Conservation (phyloP, 2,113 vertebrate genomes). For the Galbula dea region DNA sequence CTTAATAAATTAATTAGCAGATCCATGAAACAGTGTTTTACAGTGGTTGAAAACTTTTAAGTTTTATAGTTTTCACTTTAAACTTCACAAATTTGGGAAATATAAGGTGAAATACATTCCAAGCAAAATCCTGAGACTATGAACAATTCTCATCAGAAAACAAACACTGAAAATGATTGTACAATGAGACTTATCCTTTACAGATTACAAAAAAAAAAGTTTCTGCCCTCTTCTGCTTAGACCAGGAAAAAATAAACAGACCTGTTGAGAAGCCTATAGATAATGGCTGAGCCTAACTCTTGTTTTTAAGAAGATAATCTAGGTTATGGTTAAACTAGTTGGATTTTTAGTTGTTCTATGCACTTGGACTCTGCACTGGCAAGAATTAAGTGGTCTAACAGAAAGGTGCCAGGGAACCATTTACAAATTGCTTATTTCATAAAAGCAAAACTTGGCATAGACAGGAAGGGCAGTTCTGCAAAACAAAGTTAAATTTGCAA, state of each 20-base stretch:
- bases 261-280: not conserved
- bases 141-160: not conserved
- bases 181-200: accelerated
- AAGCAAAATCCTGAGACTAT: not conserved
- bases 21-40: not conserved
- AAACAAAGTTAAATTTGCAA: not conserved
- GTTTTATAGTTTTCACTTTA: not conserved
- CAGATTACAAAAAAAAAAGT: not conserved
- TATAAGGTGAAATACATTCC: not conserved
- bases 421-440: not conserved
- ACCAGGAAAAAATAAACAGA: not conserved
- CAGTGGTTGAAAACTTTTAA: not conserved
- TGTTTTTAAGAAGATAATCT: not conserved
- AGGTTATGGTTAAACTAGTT: not conserved
- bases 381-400: not conserved
- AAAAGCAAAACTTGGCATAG: not conserved
- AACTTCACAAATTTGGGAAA: not conserved
- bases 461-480: not conserved
- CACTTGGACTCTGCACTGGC: not conserved
- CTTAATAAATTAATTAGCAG: not conserved
- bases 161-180: not conserved
- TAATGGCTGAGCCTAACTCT: not conserved
- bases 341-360: not conserved
- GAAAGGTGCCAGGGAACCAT: not conserved
- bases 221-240: conserved; percentile 21